phyloP scores from a whole-genome alignment of 2,888 invertebrate genomes.

The Invenusta paracnida region DNA sequence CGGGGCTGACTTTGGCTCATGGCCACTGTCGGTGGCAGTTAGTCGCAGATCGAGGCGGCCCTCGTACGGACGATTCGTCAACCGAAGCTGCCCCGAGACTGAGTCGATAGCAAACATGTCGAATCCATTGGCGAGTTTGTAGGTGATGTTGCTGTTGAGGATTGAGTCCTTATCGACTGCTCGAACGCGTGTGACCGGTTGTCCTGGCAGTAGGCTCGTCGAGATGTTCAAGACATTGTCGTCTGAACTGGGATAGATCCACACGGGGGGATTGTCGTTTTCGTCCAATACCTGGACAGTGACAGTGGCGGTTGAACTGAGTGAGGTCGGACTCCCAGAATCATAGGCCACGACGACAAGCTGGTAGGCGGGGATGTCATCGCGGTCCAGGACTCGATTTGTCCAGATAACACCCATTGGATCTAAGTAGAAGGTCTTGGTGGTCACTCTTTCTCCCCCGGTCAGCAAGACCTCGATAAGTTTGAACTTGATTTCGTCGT shows the following conservation, averaged over 20 bases:
- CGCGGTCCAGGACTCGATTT: conserved; percentile 9
- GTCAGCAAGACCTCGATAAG: background rate
- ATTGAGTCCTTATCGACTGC: conserved; percentile 30
- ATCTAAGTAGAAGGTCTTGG: conserved; percentile 21
- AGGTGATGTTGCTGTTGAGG: conserved; percentile 32
- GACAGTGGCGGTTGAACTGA: conserved; percentile 28
- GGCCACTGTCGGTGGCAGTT: background rate
- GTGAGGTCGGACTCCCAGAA: background rate
- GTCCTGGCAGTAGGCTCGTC: background rate
- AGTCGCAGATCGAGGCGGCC: background rate
- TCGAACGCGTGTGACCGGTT: conserved; percentile 27
- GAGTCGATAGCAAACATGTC: background rate
- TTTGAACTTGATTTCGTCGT: conserved; percentile 8
- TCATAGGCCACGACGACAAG: conserved; percentile 32
- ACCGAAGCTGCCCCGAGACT: conserved; percentile 3
- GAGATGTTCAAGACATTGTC: conserved; percentile 30
- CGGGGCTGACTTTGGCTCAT: background rate
- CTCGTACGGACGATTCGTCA: background rate
- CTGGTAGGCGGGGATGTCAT: background rate
- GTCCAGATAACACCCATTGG: conserved; percentile 32
- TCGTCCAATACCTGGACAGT: conserved; percentile 33
- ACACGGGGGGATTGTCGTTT: conserved; percentile 35
- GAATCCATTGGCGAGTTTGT: background rate
- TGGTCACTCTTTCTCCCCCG: background rate
- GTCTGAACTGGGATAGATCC: conserved; percentile 30